Conservation (phyloP, 2,888 invertebrate genomes). For the Patella depressa region DNA sequence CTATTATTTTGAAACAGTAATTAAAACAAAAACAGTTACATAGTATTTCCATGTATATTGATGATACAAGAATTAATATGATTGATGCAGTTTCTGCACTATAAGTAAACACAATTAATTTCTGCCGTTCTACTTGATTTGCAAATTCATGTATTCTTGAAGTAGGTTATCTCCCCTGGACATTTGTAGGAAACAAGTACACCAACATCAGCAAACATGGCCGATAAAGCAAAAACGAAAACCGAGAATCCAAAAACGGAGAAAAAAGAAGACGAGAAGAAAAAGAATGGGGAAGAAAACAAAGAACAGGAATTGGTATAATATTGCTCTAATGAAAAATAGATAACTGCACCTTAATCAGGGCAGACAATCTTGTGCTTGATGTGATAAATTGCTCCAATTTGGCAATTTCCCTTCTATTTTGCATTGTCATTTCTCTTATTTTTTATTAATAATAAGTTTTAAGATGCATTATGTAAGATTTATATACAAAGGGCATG, state of each 20-base stretch:
- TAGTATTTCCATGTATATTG: no score
- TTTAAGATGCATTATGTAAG: background rate
- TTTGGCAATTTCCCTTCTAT: background rate
- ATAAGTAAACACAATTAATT: no score
- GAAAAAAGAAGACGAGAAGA: conserved; percentile 72
- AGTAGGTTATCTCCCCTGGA: background rate
- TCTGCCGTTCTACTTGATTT: no score
- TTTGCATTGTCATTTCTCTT: background rate
- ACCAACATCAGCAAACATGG: conserved; percentile 56
- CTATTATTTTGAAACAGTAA: no score
- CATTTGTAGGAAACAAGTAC: conserved; percentile 13
- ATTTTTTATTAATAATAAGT: background rate
- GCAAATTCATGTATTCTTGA: background rate
- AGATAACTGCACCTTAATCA: background rate
- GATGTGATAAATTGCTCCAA: background rate
- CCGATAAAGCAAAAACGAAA: conserved; percentile 70
- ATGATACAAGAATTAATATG: no score
- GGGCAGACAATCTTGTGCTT: conserved; percentile 19
- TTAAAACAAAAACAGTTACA: no score
- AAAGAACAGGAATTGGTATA: conserved; percentile 73
- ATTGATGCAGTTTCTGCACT: no score
- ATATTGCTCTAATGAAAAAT: no score
- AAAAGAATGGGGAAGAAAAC: conserved; percentile 72
- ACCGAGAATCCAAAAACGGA: conserved; percentile 54
- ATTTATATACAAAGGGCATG: no score